Base-by-base conservation (phyloP, 2,888 invertebrate species). In the Scrobipalpa atriplicella region DNA sequence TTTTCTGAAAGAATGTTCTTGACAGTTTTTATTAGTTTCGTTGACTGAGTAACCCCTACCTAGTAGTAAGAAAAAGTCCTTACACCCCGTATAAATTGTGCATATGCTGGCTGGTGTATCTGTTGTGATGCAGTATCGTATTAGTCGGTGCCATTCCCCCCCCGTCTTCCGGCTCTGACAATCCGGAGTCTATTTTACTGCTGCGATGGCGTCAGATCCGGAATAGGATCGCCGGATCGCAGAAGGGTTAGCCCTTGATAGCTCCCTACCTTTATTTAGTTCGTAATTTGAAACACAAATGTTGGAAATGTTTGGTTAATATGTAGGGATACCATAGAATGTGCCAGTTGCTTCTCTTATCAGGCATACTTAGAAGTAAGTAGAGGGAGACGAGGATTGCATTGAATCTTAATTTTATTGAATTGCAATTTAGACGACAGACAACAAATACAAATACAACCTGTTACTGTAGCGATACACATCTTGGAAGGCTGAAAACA, bases 111-210 rank as follows among this genome's bases (percentile, higher is more conserved):
- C 38, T 58, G 10, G 58, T 8, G 0, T 38, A n/a, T 47, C 64
- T 68, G 19, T 43, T 13, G 39, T 39, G n/a, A 1, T 6, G 5
- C 11, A 67, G 63, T 68, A 64, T 63, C 66, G 81, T 83, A 84
- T 89, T 86, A 88, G 87, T 89, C 86, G 79, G 84, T 88, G 88
- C 89, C 86, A 89, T 90, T 89, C 83, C 73, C 75, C 78, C 83
- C 73, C 75, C 78, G 80, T 85, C 83, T 87, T 89, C 87, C 86
- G 82, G 81, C 78, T 85, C 78, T 85, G 86, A 86, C 87, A 89
- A 89, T 90, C 84, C 81, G 86, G 81, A 82, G 80, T 75, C 78
- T 76, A 79, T 85, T 88, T 88, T 84, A 87, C 84, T 79, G 82
- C 16, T 43, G 18, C 56, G 9, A 18, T 7, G 41, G 61, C 36